Conservation (phyloP, 1,140 invertebrate genomes). For the Hydropsyche tenuis region DNA sequence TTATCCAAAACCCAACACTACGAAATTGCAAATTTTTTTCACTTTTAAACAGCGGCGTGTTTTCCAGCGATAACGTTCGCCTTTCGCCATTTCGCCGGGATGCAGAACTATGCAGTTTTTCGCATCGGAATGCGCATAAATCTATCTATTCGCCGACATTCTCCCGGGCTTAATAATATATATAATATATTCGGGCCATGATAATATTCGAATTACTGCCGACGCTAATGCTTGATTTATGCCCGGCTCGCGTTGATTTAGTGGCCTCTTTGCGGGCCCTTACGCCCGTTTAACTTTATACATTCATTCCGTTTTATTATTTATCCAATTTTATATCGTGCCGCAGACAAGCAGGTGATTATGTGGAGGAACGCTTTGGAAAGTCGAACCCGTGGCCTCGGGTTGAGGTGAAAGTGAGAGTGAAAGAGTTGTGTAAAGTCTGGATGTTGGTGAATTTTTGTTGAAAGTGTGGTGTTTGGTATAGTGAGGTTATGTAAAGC, state of each 20-base stretch:
- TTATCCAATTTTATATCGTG: slow-evolving; percentile 10
- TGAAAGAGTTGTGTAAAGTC: no score
- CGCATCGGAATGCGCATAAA: slow-evolving; percentile 15
- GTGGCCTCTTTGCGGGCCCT: slow-evolving; percentile 30
- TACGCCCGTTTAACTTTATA: slow-evolving; percentile 7
- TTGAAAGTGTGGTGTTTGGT: no score
- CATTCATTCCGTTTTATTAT: slow-evolving; percentile 15
- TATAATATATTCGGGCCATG: slow-evolving; percentile 6
- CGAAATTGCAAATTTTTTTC: no score
- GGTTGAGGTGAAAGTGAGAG: no score
- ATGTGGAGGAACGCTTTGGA: no score
- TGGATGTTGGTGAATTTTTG: no score
- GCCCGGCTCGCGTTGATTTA: slow-evolving; percentile 32
- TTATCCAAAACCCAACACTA: no score
- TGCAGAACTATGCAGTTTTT: slow-evolving; percentile 19
- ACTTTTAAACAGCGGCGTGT: background rate
- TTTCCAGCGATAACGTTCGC: background rate
- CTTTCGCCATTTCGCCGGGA: background rate
- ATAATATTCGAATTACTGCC: slow-evolving; percentile 12
- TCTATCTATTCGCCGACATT: background rate
- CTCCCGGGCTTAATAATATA: no score
- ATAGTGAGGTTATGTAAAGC: no score
- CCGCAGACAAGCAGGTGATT: no score
- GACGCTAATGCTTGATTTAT: slow-evolving; percentile 46
- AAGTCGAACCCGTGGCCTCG: no score